phyloP scores from a whole-genome alignment of 92 coral and sea anemone genomes.

The Porites cylindrica region DNA sequence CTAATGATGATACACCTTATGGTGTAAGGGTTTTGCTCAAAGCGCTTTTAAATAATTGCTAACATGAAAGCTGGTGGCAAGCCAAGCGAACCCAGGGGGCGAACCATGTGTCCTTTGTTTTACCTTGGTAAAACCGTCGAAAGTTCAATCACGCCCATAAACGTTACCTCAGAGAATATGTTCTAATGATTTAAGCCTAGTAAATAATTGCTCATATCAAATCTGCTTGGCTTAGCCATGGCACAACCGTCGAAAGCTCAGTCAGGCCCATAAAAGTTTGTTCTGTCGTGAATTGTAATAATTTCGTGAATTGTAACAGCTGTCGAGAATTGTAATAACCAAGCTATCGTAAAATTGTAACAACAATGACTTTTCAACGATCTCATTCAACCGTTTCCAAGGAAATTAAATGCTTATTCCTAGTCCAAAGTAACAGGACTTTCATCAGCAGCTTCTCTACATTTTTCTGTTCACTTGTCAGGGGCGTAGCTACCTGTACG shows the following conservation, averaged over 20 bases:
- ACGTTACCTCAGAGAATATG: neutral
- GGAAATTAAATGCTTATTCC: no score
- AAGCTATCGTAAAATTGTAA: no score
- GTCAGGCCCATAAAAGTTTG: constrained; percentile 6
- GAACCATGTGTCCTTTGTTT: constrained; percentile 17
- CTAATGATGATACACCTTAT: neutral
- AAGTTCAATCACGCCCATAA: constrained; percentile 27
- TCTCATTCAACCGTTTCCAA: no score
- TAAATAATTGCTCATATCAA: neutral
- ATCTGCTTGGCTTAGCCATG: constrained; percentile 20
- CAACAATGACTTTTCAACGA: no score
- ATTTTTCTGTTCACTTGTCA: no score
- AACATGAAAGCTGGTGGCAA: constrained; percentile 29
- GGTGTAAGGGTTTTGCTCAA: neutral
- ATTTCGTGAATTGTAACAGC: no score
- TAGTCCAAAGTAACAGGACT: no score
- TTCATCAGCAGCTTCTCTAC: no score
- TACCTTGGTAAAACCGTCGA: constrained; percentile 8
- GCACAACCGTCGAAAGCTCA: constrained; percentile 24
- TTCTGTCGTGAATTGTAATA: no score
- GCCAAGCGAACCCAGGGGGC: neutral
- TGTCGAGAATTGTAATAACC: no score
- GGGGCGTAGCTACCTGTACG: no score
- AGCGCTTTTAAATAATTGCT: constrained; percentile 12
- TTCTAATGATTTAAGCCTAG: constrained; percentile 4